These are phyloP conservation scores for Parazoanthus atlanticus DNA, from an alignment of 92 coral and sea anemone genomes.

Conservation along the genomic window DNA sequence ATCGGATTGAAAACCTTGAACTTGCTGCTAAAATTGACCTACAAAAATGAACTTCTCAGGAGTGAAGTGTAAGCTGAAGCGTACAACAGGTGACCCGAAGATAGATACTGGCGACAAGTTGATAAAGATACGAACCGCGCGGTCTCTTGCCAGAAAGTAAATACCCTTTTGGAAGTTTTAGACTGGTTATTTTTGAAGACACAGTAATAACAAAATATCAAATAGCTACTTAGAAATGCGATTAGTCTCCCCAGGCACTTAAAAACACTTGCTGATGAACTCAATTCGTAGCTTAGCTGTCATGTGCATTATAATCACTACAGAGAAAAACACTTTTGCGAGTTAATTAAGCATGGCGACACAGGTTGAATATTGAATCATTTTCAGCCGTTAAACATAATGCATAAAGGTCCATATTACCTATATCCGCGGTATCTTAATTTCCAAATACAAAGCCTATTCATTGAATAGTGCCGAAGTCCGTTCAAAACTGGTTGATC, in stretches of 20 bases:
- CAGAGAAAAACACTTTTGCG: slow-evolving; percentile 21
- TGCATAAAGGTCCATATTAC: background rate
- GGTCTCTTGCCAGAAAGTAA: slow-evolving; percentile 5
- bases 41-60: slow-evolving; percentile 32
- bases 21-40: slow-evolving; percentile 43
- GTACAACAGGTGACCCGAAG: slow-evolving; percentile 46
- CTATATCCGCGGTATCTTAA: slow-evolving; percentile 9
- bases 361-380: slow-evolving; percentile 27
- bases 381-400: slow-evolving; percentile 7
- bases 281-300: background rate
- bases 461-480: background rate
- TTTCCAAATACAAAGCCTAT: background rate
- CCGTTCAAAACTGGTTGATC: too few species aligned
- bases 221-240: slow-evolving; percentile 34
- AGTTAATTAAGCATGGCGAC: slow-evolving; percentile 43
- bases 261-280: slow-evolving; percentile 32
- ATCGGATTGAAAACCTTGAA: slow-evolving; percentile 48
- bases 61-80: slow-evolving; percentile 38
- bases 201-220: slow-evolving; percentile 21
- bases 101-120: slow-evolving; percentile 28
- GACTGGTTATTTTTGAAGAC: slow-evolving; percentile 24
- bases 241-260: slow-evolving; percentile 29
- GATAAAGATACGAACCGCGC: slow-evolving; percentile 18
- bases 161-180: background rate
- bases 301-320: slow-evolving; percentile 14